phyloP scores from a whole-genome alignment of 2,888 invertebrate species.

The Thysanoteuthis rhombus region DNA sequence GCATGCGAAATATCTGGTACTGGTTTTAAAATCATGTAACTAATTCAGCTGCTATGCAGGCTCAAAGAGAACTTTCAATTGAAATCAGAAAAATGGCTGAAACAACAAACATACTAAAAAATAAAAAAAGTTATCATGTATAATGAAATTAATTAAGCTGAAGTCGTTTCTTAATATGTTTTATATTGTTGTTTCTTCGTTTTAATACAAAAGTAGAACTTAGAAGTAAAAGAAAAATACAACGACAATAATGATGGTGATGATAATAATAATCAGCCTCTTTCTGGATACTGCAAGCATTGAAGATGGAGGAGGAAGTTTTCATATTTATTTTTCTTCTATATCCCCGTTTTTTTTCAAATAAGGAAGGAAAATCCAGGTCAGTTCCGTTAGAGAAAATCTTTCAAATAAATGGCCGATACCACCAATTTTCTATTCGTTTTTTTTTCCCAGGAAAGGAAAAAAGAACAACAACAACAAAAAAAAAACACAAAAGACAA shows the following conservation, averaged over 20 bases:
- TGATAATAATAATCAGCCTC: not conserved
- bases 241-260: not conserved
- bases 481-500: no score
- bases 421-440: not conserved
- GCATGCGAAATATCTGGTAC: no score
- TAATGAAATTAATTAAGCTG: not conserved
- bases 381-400: not conserved
- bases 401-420: not conserved
- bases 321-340: not conserved
- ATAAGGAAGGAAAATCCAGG: conserved; percentile 12
- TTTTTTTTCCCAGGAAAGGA: not conserved
- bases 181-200: not conserved
- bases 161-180: not conserved
- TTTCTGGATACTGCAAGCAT: not conserved
- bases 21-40: no score
- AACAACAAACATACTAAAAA: no score
- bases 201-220: not conserved
- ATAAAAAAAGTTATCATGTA: no score
- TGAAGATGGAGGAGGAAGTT: not conserved
- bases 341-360: not conserved
- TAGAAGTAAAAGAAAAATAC: not conserved
- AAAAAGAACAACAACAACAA: not conserved
- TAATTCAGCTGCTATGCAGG: no score
- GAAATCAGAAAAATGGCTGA: no score
- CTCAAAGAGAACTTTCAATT: no score